These are phyloP conservation scores for Hydrozoanthus tunicans DNA, from an alignment of 64 coral and sea anemone genomes.

Conservation along the genomic window DNA sequence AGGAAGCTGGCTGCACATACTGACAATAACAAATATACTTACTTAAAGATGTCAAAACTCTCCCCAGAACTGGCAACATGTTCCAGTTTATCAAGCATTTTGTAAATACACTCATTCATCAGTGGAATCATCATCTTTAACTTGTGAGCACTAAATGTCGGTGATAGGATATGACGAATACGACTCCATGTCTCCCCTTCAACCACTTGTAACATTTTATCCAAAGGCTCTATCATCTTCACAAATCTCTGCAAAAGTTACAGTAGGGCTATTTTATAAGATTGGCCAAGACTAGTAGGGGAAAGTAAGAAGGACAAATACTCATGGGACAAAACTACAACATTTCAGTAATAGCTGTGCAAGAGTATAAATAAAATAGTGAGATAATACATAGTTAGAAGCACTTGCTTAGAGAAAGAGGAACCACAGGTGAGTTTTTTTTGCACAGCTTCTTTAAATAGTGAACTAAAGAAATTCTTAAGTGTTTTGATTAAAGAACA, in stretches of 20 bases:
- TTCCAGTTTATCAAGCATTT: constrained; percentile 16
- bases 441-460: too few relatives aligned
- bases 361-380: too few relatives aligned
- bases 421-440: too few relatives aligned
- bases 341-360: too few relatives aligned
- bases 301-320: too few relatives aligned
- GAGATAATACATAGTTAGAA: too few relatives aligned
- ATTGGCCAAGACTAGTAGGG: too few relatives aligned
- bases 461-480: too few relatives aligned
- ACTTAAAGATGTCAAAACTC: constrained; percentile 35
- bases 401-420: too few relatives aligned
- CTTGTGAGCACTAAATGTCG: constrained; percentile 30
- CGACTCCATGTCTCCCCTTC: constrained; percentile 17
- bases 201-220: constrained; percentile 14
- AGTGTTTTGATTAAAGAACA: too few relatives aligned
- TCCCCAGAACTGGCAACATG: constrained; percentile 23
- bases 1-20: too few relatives aligned
- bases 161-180: constrained; percentile 23
- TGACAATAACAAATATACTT: not conserved
- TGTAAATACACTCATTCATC: constrained; percentile 37
- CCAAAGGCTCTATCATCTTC: not conserved
- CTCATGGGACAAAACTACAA: too few relatives aligned
- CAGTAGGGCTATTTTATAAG: not conserved
- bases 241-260: not conserved
- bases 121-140: constrained; percentile 42